A percentile compares a stretch with the other conserved stretches of the same genome.
Conservation (phyloP, 2,113 vertebrate species). For the Lichenostomus cassidix region DNA sequence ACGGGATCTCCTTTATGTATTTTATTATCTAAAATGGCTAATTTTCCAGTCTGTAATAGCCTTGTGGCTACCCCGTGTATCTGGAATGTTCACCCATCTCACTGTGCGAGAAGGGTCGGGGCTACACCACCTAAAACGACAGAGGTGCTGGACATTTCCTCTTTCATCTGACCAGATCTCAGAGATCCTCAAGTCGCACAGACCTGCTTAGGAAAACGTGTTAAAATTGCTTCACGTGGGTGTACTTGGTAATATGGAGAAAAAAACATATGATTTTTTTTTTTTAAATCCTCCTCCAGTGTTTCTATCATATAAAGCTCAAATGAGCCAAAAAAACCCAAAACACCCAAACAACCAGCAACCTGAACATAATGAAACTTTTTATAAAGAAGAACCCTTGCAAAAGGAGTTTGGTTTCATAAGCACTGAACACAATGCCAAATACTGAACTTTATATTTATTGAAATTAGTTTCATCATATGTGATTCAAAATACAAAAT, state of each 20-base stretch:
- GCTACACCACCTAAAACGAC: neutral
- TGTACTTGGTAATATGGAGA: neutral
- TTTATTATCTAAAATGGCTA: neutral
- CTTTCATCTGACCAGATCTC: neutral
- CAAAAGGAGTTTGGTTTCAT: neutral
- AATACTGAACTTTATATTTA: neutral
- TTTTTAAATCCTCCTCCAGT: neutral
- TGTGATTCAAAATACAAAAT: neutral
- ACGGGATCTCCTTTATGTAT: neutral
- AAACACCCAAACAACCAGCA: neutral
- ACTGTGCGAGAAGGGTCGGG: accelerated
- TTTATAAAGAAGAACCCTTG: neutral
- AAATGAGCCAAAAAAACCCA: neutral
- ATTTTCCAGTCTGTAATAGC: neutral
- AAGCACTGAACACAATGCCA: neutral
- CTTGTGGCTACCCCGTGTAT: neutral
- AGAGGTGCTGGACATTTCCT: accelerated
- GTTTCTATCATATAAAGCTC: neutral
- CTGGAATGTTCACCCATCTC: accelerated
- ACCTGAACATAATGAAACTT: neutral
- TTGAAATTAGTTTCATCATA: neutral
- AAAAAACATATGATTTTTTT: neutral
- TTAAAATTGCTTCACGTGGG: neutral
- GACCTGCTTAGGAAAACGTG: neutral
- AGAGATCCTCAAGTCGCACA: neutral